Evolutionary conservation across 2,797 vertebrate species (phyloP), one percentile per base, ranked within the genome.

Genomic region (Perodicticus potto): DNA sequence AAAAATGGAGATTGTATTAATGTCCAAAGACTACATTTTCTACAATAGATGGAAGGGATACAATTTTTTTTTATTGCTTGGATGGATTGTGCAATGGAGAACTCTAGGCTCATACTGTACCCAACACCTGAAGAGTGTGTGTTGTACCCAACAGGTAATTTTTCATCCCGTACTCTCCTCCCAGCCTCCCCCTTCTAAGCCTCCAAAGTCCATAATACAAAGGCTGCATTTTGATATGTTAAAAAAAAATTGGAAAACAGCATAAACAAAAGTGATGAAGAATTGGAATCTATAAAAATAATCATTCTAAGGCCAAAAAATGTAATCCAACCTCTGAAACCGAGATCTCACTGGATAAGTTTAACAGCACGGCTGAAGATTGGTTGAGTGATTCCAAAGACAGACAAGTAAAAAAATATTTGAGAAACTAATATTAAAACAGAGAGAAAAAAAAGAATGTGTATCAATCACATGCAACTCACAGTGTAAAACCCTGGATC

Each of bases 271-370:
- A 78, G 57, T 40, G 13, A 70, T 59, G 8, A 92, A 91, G 74
- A 74, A 67, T 45, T n/a, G 2, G 25, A 93, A 76, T 70, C 37
- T 37, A 1, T 89, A 7, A 84, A 69, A 89, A 73, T n/a, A 70
- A 85, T 83, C 37, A 81, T 69, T 91, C 32, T 69, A 94, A 88
- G 40, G 45, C 25, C 34, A 25, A 89, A 94, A 73, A 73, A 59
- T 81, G 57, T 9, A 57, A 14, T 45, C 73, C 7, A 57, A 14
- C 40, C 73, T 43, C 34, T 85, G 34, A 93, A 89, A 86, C 37
- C 23, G 86, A 77, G 65, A 34, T 32, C 5, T 84, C 43, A 34
- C 22, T 83, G 16, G 40, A 40, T 80, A 43, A 43, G 7, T 84
- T 65, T 70, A 83, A 53, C 7, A 87, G 17, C 17, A 82, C 2